phyloP scores from a whole-genome alignment of 2,797 vertebrate genomes.

The Etheostoma perlongum region DNA sequence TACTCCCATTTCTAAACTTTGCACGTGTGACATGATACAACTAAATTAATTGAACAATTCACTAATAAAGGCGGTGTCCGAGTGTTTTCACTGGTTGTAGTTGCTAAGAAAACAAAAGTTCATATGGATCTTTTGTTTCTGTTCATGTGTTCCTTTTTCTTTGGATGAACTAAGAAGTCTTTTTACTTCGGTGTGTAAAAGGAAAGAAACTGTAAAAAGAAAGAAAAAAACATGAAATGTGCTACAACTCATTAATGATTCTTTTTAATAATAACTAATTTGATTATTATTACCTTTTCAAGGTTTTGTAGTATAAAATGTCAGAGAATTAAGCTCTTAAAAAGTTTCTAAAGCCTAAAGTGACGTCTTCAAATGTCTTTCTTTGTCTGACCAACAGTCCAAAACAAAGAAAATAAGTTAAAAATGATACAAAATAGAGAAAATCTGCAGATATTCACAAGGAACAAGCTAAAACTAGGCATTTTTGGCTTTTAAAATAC shows the following conservation, averaged over 20 bases:
- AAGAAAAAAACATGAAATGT: neutral
- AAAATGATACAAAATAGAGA: neutral
- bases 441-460: neutral
- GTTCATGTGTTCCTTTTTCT: conserved; percentile 3
- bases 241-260: neutral
- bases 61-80: neutral
- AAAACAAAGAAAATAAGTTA: neutral
- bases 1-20: neutral
- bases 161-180: too few species aligned
- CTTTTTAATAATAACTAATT: neutral
- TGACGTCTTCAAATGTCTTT: neutral
- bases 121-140: neutral
- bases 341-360: neutral
- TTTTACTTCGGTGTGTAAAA: neutral
- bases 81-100: neutral
- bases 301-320: neutral
- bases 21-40: conserved; percentile 11
- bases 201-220: too few species aligned
- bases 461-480: neutral
- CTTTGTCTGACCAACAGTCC: neutral
- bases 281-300: neutral
- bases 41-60: conserved; percentile 34
- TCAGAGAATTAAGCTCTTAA: neutral
- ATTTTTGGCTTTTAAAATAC: neutral
- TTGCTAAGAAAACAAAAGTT: conserved; percentile 37